These are phyloP conservation scores for Mustelus asterias DNA, from an alignment of 2,113 vertebrate species.

Conservation along the genomic window DNA sequence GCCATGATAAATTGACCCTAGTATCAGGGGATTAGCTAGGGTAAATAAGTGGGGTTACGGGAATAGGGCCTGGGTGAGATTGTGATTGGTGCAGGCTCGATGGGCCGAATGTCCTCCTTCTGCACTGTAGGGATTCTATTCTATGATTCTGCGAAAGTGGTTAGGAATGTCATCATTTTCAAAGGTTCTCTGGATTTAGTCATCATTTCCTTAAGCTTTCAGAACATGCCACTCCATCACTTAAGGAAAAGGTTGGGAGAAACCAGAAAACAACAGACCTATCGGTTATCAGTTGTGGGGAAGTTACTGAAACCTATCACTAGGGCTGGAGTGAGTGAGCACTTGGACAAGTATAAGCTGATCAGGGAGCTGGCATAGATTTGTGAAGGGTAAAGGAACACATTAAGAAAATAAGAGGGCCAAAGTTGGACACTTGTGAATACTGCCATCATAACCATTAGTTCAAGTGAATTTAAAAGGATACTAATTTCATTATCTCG, in stretches of 20 bases:
- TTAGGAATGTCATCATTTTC: not conserved
- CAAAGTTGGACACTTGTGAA: not conserved
- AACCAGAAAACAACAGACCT: not conserved
- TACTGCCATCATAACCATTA: not conserved
- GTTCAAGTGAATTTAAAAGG: constrained; percentile 56
- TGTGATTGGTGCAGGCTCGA: no score
- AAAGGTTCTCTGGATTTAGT: not conserved
- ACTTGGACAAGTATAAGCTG: no score
- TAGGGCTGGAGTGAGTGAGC: not conserved
- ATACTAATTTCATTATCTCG: constrained; percentile 94
- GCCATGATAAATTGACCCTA: no score
- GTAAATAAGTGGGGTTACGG: no score
- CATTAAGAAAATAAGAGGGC: not conserved
- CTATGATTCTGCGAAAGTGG: not conserved
- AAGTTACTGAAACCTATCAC: not conserved
- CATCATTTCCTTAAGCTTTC: not conserved
- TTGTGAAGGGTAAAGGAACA: not conserved
- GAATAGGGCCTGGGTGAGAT: no score
- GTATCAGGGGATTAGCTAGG: no score
- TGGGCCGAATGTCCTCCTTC: no score
- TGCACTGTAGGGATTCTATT: no score
- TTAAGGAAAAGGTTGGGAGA: not conserved
- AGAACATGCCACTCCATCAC: not conserved
- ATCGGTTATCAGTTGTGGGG: not conserved
- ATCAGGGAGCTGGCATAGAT: not conserved